These are phyloP conservation scores for Nomada goodeniana DNA, from an alignment of 2,888 invertebrate species.

Conservation along the genomic window DNA sequence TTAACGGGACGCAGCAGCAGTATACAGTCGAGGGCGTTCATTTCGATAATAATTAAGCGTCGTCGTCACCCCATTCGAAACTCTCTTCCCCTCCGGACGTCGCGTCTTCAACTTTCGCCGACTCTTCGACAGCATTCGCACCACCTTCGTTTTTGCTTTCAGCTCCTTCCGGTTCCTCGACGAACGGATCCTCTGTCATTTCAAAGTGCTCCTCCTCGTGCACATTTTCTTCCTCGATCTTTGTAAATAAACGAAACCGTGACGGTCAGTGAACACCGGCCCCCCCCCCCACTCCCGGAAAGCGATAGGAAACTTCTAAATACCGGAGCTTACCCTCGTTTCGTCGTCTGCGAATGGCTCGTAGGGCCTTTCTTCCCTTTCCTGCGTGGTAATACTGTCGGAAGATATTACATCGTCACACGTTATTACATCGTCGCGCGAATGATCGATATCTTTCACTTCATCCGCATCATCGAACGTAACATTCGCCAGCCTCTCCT, in stretches of 20 bases:
- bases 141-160: slow-evolving; percentile 40
- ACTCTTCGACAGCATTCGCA: slow-evolving; percentile 45
- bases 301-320: too few species aligned
- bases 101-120: slow-evolving; percentile 67
- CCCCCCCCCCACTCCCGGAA: too few species aligned
- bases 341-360: slow-evolving; percentile 78
- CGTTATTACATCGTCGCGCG: slow-evolving; percentile 70
- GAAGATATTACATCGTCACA: slow-evolving; percentile 30
- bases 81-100: slow-evolving; percentile 61
- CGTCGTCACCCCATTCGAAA: slow-evolving; percentile 71
- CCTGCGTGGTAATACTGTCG: slow-evolving; percentile 74
- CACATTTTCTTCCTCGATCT: slow-evolving; percentile 69
- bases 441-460: slow-evolving; percentile 60
- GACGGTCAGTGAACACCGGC: not conserved
- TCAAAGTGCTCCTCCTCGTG: slow-evolving; percentile 62
- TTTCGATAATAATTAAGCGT: slow-evolving; percentile 63
- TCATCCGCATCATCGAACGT: slow-evolving; percentile 64
- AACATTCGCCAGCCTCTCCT: slow-evolving; percentile 88
- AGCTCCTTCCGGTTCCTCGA: slow-evolving; percentile 65
- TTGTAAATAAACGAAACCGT: not conserved
- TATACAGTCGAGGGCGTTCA: slow-evolving; percentile 8
- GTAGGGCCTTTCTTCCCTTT: slow-evolving; percentile 78
- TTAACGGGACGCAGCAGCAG: slow-evolving; percentile 29
- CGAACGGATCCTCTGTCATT: slow-evolving; percentile 58
- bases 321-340: slow-evolving; percentile 72